Base-by-base conservation (phyloP, 37 sponge, comb jelly and placozoan species). In the Oopsacas minuta region DNA sequence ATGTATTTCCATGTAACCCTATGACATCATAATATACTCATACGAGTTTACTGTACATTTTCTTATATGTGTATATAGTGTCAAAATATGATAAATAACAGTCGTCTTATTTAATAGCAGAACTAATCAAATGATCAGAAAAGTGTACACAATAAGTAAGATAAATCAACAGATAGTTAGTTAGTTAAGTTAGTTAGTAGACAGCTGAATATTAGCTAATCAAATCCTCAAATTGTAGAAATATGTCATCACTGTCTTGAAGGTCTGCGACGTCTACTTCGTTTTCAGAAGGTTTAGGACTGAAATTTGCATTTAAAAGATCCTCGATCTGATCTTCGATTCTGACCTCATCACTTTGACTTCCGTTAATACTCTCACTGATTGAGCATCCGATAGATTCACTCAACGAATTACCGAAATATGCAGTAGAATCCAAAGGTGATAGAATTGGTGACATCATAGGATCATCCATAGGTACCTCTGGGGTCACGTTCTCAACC, bases 301-400 rank as follows among this genome's bases (percentile, higher is more conserved):
- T 61, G 75, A 61, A 61, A n/a, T 61, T 61, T 20, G 75, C 75
- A 3, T 61, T 61, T 25, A 61, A 32, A 25, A 61, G 30, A 61
- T 61, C 75, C 28, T 61, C 75, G 75, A 61, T 61, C 28, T 61
- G 75, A 34, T 61, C 75, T 61, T 61, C 75, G 7, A 61, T 61
- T 12, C 75, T 61, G 7, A 61, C 7, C 32, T 61, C 75, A n/a
- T 61, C 75, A 34, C 75, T 61, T 42, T 42, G 49, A 15, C 49
- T 42, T 15, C 49, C 49, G 15, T 42, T 42, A 42, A 42, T 15
- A 15, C 49, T 42, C 49, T 42, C 49, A 15, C 49, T 42, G 8
- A 42, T 8, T 8, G 49, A 42, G 15, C 49, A 42, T 8, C 49
- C 15, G 49, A 42, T 42, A 7, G 75, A 61, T 7, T 61, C 7